phyloP scores from a whole-genome alignment of 2,113 vertebrate genomes.

The Channa maculata region DNA sequence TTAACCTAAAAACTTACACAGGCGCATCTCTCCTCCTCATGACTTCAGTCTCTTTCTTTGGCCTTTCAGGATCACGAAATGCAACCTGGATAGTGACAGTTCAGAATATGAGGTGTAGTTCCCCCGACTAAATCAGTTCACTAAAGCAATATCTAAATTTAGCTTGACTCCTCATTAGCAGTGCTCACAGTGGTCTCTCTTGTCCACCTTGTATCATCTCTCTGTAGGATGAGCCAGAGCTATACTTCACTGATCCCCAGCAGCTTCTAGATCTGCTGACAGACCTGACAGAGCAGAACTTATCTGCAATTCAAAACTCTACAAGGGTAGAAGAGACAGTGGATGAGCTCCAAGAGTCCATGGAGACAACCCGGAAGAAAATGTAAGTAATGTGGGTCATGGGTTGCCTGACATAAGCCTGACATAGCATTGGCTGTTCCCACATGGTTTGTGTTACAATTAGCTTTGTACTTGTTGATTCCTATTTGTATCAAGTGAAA shows the following conservation, averaged over 20 bases:
- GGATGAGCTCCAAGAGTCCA: constrained; percentile 79
- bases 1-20: too few species aligned
- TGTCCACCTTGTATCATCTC: not conserved
- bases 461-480: not conserved
- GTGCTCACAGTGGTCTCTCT: not conserved
- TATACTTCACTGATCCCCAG: constrained; percentile 92
- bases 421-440: too few species aligned
- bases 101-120: constrained; percentile 77
- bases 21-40: not conserved
- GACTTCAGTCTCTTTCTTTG: not conserved
- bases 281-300: constrained; percentile 90
- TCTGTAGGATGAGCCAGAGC: constrained; percentile 82
- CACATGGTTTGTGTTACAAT: too few species aligned
- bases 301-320: constrained; percentile 88
- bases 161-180: not conserved
- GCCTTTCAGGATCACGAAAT: constrained; percentile 50
- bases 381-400: constrained; percentile 78
- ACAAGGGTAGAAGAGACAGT: constrained; percentile 85
- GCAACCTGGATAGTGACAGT: constrained; percentile 42
- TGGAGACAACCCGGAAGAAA: constrained; percentile 78
- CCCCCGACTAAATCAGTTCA: too few species aligned
- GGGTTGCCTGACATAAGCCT: too few species aligned
- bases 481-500: constrained; percentile 79
- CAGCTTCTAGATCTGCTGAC: constrained; percentile 88
- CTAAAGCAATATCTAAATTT: too few species aligned